Evolutionary conservation across 2,888 invertebrate species (phyloP).

Genomic region (Diadegma fenestrale): DNA sequence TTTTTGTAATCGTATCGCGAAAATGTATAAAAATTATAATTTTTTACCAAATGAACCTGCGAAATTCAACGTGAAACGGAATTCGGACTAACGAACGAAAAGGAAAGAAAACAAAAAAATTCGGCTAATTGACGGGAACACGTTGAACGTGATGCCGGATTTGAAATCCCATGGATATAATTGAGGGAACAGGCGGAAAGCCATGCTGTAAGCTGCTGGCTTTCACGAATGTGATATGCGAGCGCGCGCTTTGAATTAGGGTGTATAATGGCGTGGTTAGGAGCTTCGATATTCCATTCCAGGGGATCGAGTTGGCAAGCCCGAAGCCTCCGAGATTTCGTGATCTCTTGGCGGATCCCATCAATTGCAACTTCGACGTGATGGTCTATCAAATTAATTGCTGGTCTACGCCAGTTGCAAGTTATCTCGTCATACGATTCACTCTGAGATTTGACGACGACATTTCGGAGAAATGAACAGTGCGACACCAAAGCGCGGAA

Average conservation of each 20-base stretch:
- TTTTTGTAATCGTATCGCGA: not conserved
- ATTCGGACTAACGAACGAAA: not conserved
- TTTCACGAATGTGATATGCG: not conserved
- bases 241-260: slow-evolving; percentile 10
- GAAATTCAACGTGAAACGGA: not conserved
- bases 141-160: not conserved
- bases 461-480: not conserved
- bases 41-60: too few relatives aligned
- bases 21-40: not conserved
- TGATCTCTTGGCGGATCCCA: not conserved
- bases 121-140: not conserved
- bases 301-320: slow-evolving; percentile 16
- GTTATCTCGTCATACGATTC: not conserved
- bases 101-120: not conserved
- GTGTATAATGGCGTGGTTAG: slow-evolving; percentile 15
- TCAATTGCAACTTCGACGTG: slow-evolving; percentile 39
- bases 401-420: slow-evolving; percentile 12
- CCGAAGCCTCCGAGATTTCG: slow-evolving; percentile 32
- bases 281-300: slow-evolving; percentile 38
- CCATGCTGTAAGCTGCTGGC: not conserved
- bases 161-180: slow-evolving; percentile 9
- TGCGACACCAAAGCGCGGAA: too few relatives aligned
- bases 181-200: not conserved
- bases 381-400: slow-evolving; percentile 49
- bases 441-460: not conserved